Conservation (phyloP, 2,113 vertebrate genomes). For the Centropristis striata region DNA sequence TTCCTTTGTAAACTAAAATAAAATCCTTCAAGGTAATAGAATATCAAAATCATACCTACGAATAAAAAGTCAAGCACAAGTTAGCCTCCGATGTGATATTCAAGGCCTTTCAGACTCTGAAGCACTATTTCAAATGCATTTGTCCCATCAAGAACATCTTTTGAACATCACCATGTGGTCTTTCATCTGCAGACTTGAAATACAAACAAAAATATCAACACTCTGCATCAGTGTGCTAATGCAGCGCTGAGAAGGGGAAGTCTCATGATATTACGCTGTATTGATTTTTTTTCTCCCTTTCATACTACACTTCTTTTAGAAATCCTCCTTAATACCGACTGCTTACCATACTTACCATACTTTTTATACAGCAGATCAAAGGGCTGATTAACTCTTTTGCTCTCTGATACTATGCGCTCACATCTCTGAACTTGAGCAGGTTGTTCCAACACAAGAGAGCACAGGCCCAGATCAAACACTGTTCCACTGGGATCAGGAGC, state of each 20-base stretch:
- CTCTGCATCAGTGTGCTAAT: conserved; percentile 23
- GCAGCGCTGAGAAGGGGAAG: conserved; percentile 33
- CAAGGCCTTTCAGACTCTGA: conserved; percentile 34
- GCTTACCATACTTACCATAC: conserved; percentile 51
- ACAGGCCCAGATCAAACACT: conserved; percentile 79
- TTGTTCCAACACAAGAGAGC: conserved; percentile 75
- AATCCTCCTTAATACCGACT: conserved; percentile 53
- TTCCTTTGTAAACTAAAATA: not conserved
- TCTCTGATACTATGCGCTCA: conserved; percentile 55
- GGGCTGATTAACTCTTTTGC: conserved; percentile 79
- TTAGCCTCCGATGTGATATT: conserved; percentile 34
- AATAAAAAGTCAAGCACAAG: conserved; percentile 40
- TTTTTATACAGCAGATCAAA: conserved; percentile 73
- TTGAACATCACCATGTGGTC: conserved; percentile 35
- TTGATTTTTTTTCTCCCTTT: conserved; percentile 50
- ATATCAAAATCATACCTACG: conserved; percentile 3
- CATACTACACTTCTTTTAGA: conserved; percentile 49
- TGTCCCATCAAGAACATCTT: conserved; percentile 47
- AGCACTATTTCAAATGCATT: conserved; percentile 40
- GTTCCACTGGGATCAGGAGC: conserved; percentile 76
- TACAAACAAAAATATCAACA: conserved; percentile 60
- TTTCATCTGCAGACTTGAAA: conserved; percentile 63
- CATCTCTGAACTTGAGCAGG: conserved; percentile 75
- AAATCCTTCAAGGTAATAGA: conserved; percentile 11
- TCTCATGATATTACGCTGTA: conserved; percentile 55